Conservation (phyloP, 2,113 vertebrate genomes). For the Panthera tigris region DNA sequence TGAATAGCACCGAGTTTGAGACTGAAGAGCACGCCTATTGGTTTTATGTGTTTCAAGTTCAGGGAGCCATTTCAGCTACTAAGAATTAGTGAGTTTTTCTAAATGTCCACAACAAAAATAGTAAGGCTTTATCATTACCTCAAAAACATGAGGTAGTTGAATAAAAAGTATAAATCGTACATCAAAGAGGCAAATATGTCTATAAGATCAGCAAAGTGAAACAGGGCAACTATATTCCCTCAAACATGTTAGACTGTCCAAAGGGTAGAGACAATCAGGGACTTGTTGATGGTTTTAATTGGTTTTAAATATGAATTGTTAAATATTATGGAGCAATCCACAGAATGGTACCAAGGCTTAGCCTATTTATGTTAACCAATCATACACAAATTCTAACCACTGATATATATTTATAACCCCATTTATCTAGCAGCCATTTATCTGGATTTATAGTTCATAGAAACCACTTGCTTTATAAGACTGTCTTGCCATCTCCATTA, state of each 20-base stretch:
- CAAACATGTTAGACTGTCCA: background rate
- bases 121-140: conserved; percentile 15
- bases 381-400: conserved; percentile 11
- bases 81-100: background rate
- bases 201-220: background rate
- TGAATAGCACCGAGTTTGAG: background rate
- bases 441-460: background rate
- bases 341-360: background rate
- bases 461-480: background rate
- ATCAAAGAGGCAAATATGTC: background rate
- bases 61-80: background rate
- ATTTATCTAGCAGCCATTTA: conserved; percentile 8
- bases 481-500: background rate
- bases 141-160: background rate
- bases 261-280: background rate
- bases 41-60: background rate
- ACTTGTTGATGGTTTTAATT: background rate
- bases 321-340: background rate
- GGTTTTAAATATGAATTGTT: background rate
- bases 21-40: background rate
- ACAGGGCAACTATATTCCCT: background rate
- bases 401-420: background rate
- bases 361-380: background rate
- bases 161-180: background rate
- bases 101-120: background rate